Conservation (phyloP, 2,113 vertebrate genomes). For the Rynchops niger region DNA sequence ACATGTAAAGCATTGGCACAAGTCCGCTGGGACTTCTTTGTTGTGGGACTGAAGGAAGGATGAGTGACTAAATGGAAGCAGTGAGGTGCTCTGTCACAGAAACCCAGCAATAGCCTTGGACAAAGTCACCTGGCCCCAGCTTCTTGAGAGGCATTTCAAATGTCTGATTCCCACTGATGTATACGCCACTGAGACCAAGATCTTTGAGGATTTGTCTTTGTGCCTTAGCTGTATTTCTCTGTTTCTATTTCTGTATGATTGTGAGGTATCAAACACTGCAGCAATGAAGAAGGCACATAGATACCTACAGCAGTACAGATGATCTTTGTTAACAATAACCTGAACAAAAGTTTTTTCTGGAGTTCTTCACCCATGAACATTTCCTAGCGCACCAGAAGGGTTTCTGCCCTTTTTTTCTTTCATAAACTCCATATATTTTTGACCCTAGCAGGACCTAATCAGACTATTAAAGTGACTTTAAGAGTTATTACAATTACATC, state of each 20-base stretch:
- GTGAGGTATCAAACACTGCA: not conserved
- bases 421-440: not conserved
- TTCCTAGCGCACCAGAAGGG: not conserved
- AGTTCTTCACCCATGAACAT: not conserved
- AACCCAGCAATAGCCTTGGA: not conserved
- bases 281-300: accelerated
- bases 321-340: not conserved
- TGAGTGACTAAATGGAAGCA: accelerated
- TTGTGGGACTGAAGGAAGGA: not conserved
- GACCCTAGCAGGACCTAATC: not conserved
- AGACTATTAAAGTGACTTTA: not conserved
- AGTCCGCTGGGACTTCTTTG: not conserved
- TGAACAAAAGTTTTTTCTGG: not conserved
- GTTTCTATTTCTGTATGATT: not conserved
- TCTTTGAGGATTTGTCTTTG: not conserved
- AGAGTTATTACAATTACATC: not conserved
- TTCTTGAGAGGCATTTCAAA: not conserved
- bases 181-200: not conserved
- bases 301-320: not conserved
- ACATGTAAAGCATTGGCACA: not conserved
- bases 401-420: not conserved
- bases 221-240: not conserved
- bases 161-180: not conserved
- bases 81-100: not conserved
- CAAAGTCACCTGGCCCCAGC: not conserved